Evolutionary conservation across 2,888 invertebrate genomes (phyloP).

Genomic region (Spicauda simplicius): DNA sequence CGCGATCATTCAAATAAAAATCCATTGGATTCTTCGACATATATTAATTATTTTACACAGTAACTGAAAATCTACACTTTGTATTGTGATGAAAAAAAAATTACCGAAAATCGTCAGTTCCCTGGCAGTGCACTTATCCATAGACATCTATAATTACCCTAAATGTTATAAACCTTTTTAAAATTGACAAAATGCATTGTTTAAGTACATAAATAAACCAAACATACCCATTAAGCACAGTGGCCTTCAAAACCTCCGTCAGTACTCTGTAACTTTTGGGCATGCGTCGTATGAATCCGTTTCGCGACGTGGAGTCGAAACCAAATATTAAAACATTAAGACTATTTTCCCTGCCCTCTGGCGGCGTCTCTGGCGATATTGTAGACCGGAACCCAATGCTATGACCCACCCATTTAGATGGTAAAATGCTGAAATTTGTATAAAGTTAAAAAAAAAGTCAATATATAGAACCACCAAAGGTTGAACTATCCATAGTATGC

Average conservation of each 20-base stretch:
- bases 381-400: conserved; percentile 47
- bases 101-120: too few relatives aligned
- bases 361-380: conserved; percentile 38
- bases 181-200: too few relatives aligned
- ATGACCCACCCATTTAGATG: conserved; percentile 49
- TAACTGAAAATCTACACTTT: too few relatives aligned
- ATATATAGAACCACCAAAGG: not conserved
- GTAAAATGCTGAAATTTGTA: conserved; percentile 41
- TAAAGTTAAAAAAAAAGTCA: too few relatives aligned
- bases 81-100: too few relatives aligned
- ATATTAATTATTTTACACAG: too few relatives aligned
- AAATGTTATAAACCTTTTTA: too few relatives aligned
- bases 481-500: too few relatives aligned
- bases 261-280: conserved; percentile 91
- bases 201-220: conserved; percentile 1
- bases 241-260: conserved; percentile 83
- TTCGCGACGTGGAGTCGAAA: conserved; percentile 93
- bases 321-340: conserved; percentile 80
- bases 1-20: too few relatives aligned
- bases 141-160: too few relatives aligned
- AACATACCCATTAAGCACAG: conserved; percentile 88
- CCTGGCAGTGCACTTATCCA: too few relatives aligned
- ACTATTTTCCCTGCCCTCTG: conserved; percentile 41
- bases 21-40: too few relatives aligned
- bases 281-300: conserved; percentile 91